Conservation (phyloP, 2,113 vertebrate species). For the Pandion haliaetus region DNA sequence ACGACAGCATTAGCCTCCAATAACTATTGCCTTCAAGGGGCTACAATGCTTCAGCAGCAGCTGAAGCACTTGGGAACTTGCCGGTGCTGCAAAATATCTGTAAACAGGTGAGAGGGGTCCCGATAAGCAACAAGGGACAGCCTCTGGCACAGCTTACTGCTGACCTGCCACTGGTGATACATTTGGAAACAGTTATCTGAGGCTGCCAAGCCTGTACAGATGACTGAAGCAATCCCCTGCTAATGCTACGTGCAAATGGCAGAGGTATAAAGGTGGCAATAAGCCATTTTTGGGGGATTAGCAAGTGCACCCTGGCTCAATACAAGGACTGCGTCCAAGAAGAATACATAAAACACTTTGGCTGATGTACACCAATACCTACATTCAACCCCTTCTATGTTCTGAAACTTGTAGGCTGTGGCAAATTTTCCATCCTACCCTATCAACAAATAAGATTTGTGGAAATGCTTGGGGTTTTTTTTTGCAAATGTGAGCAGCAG, state of each 20-base stretch:
- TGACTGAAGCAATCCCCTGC: not conserved
- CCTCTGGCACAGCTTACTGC: not conserved
- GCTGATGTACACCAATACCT: not conserved
- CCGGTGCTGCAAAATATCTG: not conserved
- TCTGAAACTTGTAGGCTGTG: not conserved
- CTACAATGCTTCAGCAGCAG: not conserved
- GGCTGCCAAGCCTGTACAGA: not conserved
- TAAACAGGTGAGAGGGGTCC: not conserved
- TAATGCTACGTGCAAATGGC: not conserved
- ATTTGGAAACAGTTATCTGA: not conserved
- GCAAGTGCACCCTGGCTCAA: not conserved
- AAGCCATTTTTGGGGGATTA: not conserved
- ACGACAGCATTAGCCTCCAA: not conserved
- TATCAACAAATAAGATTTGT: not conserved
- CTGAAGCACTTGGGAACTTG: not conserved
- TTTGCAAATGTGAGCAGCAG: not conserved
- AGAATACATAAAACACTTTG: not conserved
- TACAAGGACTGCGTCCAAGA: fast-evolving
- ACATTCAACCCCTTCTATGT: not conserved
- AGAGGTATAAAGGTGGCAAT: not conserved
- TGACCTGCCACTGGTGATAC: not conserved
- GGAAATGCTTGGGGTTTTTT: not conserved
- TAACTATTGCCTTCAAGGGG: not conserved
- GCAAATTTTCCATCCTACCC: not conserved
- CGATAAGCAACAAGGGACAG: not conserved